Evolutionary conservation across 1,140 invertebrate species (phyloP).

Genomic region (Listronotus bonariensis): DNA sequence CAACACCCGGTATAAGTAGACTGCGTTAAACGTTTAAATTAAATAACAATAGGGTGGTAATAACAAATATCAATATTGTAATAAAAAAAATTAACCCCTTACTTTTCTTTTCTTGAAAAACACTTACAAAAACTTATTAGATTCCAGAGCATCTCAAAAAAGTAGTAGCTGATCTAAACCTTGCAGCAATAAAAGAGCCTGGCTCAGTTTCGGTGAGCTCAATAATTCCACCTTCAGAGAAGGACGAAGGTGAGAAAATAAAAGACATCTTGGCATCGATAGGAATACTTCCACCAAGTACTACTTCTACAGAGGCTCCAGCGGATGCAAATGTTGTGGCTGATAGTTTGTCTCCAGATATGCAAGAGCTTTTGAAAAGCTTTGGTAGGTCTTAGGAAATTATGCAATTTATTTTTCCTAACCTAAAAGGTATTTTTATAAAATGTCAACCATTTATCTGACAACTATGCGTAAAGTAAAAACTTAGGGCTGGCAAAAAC

Average conservation of each 20-base stretch:
- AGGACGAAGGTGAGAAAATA: conserved; percentile 38
- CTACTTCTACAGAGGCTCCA: conserved; percentile 40
- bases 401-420: too few relatives aligned
- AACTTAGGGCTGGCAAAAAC: too few relatives aligned
- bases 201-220: conserved; percentile 1
- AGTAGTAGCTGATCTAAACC: conserved; percentile 24
- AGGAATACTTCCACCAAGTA: conserved; percentile 28
- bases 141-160: conserved; percentile 33
- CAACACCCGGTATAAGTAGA: too few relatives aligned
- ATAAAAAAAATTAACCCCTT: too few relatives aligned
- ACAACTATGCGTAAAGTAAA: not conserved
- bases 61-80: too few relatives aligned
- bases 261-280: conserved; percentile 44
- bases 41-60: too few relatives aligned
- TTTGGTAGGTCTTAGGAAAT: conserved; percentile 56
- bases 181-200: conserved; percentile 14
- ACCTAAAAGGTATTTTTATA: conserved; percentile 7
- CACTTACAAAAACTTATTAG: too few relatives aligned
- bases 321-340: conserved; percentile 52
- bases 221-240: conserved; percentile 1
- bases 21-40: too few relatives aligned
- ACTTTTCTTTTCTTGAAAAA: too few relatives aligned
- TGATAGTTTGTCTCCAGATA: conserved; percentile 55
- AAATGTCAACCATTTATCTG: not conserved
- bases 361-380: conserved; percentile 55